These are phyloP conservation scores for Desmophyllum pertusum DNA, from an alignment of 92 coral and sea anemone genomes.

Conservation along the genomic window DNA sequence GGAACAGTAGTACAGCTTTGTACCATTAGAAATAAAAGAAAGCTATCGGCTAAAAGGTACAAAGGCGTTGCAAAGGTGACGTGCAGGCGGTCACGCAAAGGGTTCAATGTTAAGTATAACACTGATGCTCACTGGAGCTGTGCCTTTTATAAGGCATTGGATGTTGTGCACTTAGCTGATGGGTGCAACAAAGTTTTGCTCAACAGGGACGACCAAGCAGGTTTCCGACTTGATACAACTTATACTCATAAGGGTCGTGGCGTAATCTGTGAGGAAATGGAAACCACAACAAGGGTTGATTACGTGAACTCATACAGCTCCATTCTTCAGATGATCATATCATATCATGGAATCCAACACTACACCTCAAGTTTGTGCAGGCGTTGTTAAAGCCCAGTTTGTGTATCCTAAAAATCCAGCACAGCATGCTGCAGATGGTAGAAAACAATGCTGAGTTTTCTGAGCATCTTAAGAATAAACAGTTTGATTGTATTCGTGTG, in stretches of 20 bases:
- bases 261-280: conserved; percentile 44
- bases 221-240: conserved; percentile 57
- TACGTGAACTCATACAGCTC: conserved; percentile 51
- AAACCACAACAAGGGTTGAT: conserved; percentile 55
- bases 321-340: conserved; percentile 54
- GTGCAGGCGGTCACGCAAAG: conserved; percentile 46
- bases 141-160: conserved; percentile 50
- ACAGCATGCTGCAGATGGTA: conserved; percentile 50
- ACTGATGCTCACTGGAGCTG: conserved; percentile 63
- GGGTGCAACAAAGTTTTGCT: conserved; percentile 47
- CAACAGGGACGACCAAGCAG: conserved; percentile 51
- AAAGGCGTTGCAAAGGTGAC: conserved; percentile 57
- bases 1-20: conserved; percentile 70
- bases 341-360: conserved; percentile 51
- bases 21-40: conserved; percentile 42
- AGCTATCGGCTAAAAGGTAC: conserved; percentile 60
- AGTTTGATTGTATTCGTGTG: conserved; percentile 49
- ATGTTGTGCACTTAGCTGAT: conserved; percentile 50
- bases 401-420: conserved; percentile 48
- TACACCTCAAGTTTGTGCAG: conserved; percentile 54
- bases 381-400: conserved; percentile 34
- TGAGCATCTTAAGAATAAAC: conserved; percentile 8
- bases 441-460: conserved; percentile 29
- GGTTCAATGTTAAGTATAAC: conserved; percentile 43
- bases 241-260: conserved; percentile 56